Evolutionary conservation across 2,113 vertebrate genomes (phyloP).

Genomic region (Xenus cinereus): DNA sequence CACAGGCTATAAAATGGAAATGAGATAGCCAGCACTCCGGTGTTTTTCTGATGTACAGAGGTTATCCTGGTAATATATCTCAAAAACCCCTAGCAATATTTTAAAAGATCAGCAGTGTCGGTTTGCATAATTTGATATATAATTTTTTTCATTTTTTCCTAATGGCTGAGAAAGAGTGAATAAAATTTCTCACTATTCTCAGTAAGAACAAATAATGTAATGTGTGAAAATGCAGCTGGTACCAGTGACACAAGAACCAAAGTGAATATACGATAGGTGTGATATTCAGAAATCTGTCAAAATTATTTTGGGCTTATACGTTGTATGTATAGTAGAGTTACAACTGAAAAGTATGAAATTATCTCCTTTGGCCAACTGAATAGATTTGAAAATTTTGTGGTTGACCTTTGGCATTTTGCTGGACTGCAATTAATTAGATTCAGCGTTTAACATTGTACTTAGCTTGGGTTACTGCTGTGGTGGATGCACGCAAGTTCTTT

Average conservation of each 20-base stretch:
- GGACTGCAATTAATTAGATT: background rate
- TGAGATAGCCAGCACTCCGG: background rate
- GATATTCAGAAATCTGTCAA: background rate
- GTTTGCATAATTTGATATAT: constrained; percentile 21
- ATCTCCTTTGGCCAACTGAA: background rate
- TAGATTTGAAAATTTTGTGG: background rate
- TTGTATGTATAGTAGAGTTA: background rate
- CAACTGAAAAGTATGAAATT: background rate
- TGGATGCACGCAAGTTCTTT: background rate
- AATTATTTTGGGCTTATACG: background rate
- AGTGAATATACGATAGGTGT: fast-evolving
- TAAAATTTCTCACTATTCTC: background rate
- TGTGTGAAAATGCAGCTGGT: background rate
- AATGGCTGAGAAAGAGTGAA: background rate
- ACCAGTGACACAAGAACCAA: background rate
- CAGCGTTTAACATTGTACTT: background rate
- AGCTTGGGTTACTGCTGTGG: background rate
- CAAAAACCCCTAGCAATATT: constrained; percentile 11
- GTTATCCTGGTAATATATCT: constrained; percentile 18
- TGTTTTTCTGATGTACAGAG: constrained; percentile 44
- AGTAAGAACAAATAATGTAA: background rate
- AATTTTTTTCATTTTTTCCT: background rate
- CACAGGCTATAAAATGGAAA: constrained; percentile 64
- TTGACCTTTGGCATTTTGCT: background rate
- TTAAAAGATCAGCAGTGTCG: background rate